phyloP scores from a whole-genome alignment of 2,888 invertebrate species.

The Elegia similella region DNA sequence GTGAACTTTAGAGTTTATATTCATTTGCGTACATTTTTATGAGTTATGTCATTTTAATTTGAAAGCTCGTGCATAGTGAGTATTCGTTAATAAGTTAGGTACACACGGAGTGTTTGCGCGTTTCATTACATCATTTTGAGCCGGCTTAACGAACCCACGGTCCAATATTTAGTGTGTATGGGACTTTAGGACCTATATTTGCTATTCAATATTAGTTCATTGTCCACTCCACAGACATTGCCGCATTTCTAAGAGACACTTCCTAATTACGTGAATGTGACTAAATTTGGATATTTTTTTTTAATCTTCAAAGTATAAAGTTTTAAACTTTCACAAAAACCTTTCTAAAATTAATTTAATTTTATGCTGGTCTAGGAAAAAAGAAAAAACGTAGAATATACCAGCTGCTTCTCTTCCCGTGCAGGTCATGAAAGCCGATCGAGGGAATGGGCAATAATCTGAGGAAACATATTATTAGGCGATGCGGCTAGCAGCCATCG shows the following conservation, averaged over 20 bases:
- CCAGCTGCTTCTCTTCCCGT: too few species aligned
- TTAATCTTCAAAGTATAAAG: too few species aligned
- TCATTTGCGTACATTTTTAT: constrained; percentile 12
- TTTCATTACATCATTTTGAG: constrained; percentile 75
- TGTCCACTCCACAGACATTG: constrained; percentile 61
- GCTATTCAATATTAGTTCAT: constrained; percentile 72
- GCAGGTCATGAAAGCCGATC: too few species aligned
- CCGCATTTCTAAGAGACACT: constrained; percentile 52
- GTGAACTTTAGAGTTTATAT: constrained; percentile 28
- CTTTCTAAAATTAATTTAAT: too few species aligned
- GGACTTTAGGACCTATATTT: constrained; percentile 72
- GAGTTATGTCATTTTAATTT: constrained; percentile 32
- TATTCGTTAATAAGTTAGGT: constrained; percentile 74
- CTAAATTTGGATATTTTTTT: constrained; percentile 34
- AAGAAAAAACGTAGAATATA: too few species aligned
- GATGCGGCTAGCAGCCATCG: too few species aligned
- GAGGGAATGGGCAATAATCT: too few species aligned
- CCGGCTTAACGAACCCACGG: constrained; percentile 69
- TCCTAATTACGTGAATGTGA: constrained; percentile 64
- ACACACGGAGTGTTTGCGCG: constrained; percentile 71
- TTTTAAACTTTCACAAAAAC: too few species aligned
- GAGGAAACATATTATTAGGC: too few species aligned
- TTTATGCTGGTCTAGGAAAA: too few species aligned
- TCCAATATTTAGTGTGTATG: constrained; percentile 75
- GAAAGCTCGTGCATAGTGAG: constrained; percentile 43